Evolutionary conservation across 2,888 invertebrate species (phyloP).

Genomic region (Cryptus viduatorius): DNA sequence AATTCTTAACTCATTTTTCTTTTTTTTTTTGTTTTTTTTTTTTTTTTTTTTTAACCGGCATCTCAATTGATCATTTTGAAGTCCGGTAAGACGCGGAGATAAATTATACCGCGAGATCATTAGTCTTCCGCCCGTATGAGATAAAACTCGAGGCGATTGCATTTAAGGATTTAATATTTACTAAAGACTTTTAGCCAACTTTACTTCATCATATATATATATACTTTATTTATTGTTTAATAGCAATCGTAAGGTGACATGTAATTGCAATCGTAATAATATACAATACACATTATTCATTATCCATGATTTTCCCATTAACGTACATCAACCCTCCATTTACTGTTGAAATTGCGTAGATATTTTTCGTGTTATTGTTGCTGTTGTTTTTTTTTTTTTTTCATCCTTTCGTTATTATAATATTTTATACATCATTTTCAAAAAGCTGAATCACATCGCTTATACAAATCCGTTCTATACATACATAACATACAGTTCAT

Average conservation of each 20-base stretch:
- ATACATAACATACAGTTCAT: constrained; percentile 82
- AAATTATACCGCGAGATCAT: not conserved
- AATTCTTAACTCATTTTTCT: not conserved
- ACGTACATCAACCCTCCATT: constrained; percentile 75
- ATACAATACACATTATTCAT: constrained; percentile 78
- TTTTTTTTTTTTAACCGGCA: not conserved
- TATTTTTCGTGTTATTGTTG: constrained; percentile 22
- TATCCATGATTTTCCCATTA: constrained; percentile 78
- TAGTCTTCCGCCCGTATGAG: not conserved
- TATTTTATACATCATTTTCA: constrained; percentile 76
- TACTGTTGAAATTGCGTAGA: constrained; percentile 72
- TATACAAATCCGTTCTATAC: constrained; percentile 80
- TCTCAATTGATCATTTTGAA: not conserved
- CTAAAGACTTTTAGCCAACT: constrained; percentile 85
- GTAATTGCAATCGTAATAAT: constrained; percentile 76
- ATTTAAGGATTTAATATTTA: not conserved
- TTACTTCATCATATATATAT: constrained; percentile 84
- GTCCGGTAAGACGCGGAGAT: not conserved
- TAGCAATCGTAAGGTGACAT: constrained; percentile 76
- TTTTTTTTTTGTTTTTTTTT: not conserved
- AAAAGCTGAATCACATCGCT: constrained; percentile 78
- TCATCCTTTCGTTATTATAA: constrained; percentile 48
- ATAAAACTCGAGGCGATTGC: not conserved
- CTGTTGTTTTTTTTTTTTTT: constrained; percentile 11
- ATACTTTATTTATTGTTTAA: constrained; percentile 73